phyloP scores from a whole-genome alignment of 2,113 vertebrate genomes.

The Carassius carassius region DNA sequence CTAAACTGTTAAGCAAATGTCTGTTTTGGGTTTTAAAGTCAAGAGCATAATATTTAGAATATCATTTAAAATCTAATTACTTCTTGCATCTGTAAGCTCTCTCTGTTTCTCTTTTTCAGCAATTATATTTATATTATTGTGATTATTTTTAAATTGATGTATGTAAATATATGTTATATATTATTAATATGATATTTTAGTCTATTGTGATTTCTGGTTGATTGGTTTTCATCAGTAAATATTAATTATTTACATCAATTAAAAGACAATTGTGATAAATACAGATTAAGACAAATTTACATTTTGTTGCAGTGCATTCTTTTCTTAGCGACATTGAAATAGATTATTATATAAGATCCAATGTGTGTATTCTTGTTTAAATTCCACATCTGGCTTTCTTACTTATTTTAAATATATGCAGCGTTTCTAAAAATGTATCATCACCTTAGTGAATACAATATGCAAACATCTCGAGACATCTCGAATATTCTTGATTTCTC shows the following conservation, averaged over 20 bases:
- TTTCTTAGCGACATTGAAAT: background rate
- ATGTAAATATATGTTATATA: background rate
- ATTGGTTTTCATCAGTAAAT: constrained; percentile 3
- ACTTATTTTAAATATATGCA: no score
- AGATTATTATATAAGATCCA: no score
- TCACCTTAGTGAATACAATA: background rate
- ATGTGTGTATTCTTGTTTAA: no score
- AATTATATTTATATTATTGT: background rate
- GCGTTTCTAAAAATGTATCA: no score
- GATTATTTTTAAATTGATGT: background rate
- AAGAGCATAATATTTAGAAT: background rate
- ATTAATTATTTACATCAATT: background rate
- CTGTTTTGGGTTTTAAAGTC: background rate
- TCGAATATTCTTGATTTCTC: background rate
- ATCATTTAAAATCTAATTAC: background rate
- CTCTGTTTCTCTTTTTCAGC: background rate
- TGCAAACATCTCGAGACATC: background rate
- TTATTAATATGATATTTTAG: background rate
- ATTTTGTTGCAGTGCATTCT: background rate
- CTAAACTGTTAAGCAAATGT: background rate
- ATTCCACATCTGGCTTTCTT: no score
- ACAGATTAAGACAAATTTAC: background rate
- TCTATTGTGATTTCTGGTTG: background rate
- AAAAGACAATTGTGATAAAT: background rate
- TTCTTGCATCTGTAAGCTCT: background rate